phyloP scores from a whole-genome alignment of 2,888 invertebrate genomes.

The Asteroscopus sphinx region DNA sequence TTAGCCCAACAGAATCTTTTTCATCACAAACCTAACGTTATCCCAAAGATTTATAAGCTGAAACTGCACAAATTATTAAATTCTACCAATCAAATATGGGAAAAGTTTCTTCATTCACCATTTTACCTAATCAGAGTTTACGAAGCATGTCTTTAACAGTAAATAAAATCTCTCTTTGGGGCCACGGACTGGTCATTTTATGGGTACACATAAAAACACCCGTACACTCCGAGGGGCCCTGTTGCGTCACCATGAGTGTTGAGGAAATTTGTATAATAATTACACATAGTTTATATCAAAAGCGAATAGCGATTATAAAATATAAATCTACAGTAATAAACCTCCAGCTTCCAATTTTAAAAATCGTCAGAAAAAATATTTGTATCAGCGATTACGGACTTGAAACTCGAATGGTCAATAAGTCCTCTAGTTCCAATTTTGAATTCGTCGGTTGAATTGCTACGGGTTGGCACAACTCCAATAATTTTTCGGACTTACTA shows the following conservation, averaged over 20 bases:
- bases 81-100: not conserved
- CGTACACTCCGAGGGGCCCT: conserved; percentile 78
- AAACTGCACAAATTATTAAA: no score
- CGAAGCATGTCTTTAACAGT: conserved; percentile 45
- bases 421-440: conserved; percentile 20
- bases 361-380: no score
- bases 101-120: conserved; percentile 10
- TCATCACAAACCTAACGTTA: not conserved
- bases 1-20: no score
- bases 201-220: conserved; percentile 69
- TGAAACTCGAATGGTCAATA: conserved; percentile 7
- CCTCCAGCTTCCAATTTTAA: not conserved
- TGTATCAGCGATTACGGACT: no score
- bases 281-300: conserved; percentile 56
- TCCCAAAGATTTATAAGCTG: no score
- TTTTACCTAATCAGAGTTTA: conserved; percentile 19
- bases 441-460: conserved; percentile 29
- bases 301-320: conserved; percentile 63
- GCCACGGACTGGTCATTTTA: conserved; percentile 72
- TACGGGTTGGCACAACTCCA: conserved; percentile 44
- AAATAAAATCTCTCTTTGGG: conserved; percentile 63
- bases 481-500: conserved; percentile 16
- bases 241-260: conserved; percentile 78
- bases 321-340: not conserved
- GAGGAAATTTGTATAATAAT: conserved; percentile 75